A percentile compares a stretch with the other conserved stretches of the same genome.
Conservation (phyloP, 2,113 vertebrate species). For the Erythrolamprus reginae region DNA sequence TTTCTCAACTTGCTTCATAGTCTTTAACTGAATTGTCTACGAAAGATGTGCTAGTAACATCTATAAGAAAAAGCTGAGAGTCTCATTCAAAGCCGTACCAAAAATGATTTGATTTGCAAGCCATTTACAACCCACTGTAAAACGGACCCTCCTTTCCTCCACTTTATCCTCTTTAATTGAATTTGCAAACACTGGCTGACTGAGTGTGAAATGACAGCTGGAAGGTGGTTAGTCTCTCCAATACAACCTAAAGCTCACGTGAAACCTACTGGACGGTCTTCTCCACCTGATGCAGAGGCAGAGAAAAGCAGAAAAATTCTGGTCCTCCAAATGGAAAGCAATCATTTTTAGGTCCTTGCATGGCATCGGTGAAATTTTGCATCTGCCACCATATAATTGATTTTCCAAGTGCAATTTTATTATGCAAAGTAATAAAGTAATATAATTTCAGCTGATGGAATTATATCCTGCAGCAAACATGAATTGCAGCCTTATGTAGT, state of each 20-base stretch:
- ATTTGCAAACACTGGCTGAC: not conserved
- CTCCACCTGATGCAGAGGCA: not conserved
- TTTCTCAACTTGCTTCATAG: not conserved
- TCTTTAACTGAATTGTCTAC: not conserved
- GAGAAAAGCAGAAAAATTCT: not conserved
- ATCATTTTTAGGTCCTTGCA: not conserved
- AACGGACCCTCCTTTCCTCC: not conserved
- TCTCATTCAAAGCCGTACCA: not conserved
- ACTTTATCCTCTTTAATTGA: not conserved
- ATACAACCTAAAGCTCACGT: not conserved
- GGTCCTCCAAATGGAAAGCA: not conserved
- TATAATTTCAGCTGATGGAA: not conserved
- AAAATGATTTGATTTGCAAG: not conserved
- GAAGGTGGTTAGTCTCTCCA: not conserved
- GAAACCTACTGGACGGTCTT: not conserved
- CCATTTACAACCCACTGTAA: not conserved
- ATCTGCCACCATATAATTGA: not conserved
- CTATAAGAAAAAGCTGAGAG: not conserved
- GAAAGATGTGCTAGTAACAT: not conserved
- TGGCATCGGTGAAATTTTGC: not conserved
- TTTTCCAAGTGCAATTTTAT: not conserved
- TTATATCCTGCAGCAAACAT: not conserved
- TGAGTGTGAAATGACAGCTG: not conserved
- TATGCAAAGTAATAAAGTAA: not conserved
- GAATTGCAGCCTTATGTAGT: not conserved